Conservation (phyloP, 2,113 vertebrate species). For the Conger conger region DNA sequence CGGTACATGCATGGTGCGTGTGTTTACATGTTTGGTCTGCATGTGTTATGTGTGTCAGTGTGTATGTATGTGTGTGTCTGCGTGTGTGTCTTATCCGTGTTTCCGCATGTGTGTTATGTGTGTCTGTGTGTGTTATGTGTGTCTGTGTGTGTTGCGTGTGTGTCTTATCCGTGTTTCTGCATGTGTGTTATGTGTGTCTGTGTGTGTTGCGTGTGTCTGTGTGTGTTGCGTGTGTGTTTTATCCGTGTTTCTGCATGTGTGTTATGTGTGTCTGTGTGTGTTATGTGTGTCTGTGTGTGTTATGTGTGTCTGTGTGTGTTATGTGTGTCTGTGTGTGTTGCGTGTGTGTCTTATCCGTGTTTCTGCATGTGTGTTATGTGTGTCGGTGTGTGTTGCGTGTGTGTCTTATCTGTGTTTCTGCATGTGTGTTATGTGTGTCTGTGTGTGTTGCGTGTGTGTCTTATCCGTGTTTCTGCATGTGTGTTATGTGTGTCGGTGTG, state of each 20-base stretch:
- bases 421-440: slow-evolving; percentile 14
- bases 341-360: too few relatives aligned
- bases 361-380: too few relatives aligned
- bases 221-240: too few relatives aligned
- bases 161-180: too few relatives aligned
- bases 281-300: slow-evolving; percentile 19
- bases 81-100: slow-evolving; percentile 18
- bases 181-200: not conserved
- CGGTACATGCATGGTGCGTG: slow-evolving; percentile 17
- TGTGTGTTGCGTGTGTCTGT: slow-evolving; percentile 20
- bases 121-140: slow-evolving; percentile 4
- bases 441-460: slow-evolving; percentile 17
- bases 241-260: too few relatives aligned
- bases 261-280: slow-evolving; percentile 15
- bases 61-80: slow-evolving; percentile 14
- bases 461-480: too few relatives aligned
- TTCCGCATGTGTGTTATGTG: too few relatives aligned
- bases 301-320: too few relatives aligned
- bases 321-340: slow-evolving; percentile 14
- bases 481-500: not conserved
- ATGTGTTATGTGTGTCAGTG: too few relatives aligned
- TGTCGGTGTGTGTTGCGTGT: too few relatives aligned
- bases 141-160: slow-evolving; percentile 22
- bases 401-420: too few relatives aligned
- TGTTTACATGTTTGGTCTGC: too few relatives aligned